Evolutionary conservation across 2,797 vertebrate species (phyloP).

Genomic region (Antennarius maculatus): DNA sequence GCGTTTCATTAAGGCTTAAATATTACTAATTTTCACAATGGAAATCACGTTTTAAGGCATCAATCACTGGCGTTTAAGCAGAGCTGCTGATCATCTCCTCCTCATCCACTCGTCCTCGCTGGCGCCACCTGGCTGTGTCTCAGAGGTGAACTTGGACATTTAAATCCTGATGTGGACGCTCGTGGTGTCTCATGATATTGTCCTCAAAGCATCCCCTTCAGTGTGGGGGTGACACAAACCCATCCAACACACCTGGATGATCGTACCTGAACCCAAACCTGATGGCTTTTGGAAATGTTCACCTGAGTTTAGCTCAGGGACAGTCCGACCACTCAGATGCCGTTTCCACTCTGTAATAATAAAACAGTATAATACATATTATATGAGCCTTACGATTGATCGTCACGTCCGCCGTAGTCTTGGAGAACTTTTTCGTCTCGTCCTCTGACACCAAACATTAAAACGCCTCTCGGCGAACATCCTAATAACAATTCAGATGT

Average conservation of each 20-base stretch:
- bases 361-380: no score
- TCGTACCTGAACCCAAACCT: neutral
- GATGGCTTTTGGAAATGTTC: no score
- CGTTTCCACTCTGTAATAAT: no score
- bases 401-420: neutral
- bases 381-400: no score
- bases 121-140: constrained; percentile 51
- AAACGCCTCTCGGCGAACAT: constrained; percentile 25
- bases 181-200: constrained; percentile 44
- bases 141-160: constrained; percentile 68
- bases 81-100: constrained; percentile 29
- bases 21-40: neutral
- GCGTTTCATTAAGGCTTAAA: neutral
- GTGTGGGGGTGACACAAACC: neutral
- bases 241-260: constrained; percentile 9
- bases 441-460: constrained; percentile 8
- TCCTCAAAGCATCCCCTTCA: constrained; percentile 57
- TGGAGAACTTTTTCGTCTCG: neutral
- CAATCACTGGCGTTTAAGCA: neutral
- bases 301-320: no score
- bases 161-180: constrained; percentile 60
- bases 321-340: no score
- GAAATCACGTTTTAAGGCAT: neutral
- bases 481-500: neutral
- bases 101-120: constrained; percentile 29